Evolutionary conservation across 2,888 invertebrate genomes (phyloP).

Genomic region (Dusona sp.): DNA sequence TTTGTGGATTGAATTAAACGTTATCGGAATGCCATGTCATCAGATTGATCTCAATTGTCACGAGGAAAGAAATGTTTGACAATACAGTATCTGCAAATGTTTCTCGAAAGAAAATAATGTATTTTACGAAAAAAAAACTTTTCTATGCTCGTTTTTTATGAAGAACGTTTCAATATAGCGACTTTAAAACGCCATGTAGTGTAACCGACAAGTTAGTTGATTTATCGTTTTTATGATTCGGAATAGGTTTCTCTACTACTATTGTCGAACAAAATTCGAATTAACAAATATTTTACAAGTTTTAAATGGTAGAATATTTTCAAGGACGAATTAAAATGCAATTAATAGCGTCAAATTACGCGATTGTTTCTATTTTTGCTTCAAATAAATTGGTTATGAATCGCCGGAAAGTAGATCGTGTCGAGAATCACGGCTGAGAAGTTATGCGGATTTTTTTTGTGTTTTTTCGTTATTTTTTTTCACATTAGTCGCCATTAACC

Average conservation of each 20-base stretch:
- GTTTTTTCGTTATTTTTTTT: constrained; percentile 30
- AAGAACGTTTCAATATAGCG: too few species aligned
- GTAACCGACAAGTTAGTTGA: not conserved
- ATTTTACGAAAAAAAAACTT: not conserved
- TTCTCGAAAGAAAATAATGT: not conserved
- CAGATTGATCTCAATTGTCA: not conserved
- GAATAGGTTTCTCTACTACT: not conserved
- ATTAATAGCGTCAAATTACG: not conserved
- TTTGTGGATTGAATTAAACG: not conserved
- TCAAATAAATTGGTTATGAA: not conserved
- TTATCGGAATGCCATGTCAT: not conserved
- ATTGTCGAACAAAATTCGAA: not conserved
- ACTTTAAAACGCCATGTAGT: too few species aligned
- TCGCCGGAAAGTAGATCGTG: constrained; percentile 52
- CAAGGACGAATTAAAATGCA: not conserved
- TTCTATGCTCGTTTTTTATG: not conserved
- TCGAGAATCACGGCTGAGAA: constrained; percentile 49
- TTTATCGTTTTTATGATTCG: not conserved
- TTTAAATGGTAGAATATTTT: not conserved
- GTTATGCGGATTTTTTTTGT: constrained; percentile 12
- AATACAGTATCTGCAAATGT: not conserved
- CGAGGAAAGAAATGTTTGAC: not conserved
- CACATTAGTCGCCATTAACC: constrained; percentile 30
- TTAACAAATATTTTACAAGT: not conserved
- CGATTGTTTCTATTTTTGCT: not conserved